Percentiles rank a stretch among this genome's conserved stretches.
Evolutionary conservation across 1,140 invertebrate species (phyloP).

Genomic region (Augochlora pura): DNA sequence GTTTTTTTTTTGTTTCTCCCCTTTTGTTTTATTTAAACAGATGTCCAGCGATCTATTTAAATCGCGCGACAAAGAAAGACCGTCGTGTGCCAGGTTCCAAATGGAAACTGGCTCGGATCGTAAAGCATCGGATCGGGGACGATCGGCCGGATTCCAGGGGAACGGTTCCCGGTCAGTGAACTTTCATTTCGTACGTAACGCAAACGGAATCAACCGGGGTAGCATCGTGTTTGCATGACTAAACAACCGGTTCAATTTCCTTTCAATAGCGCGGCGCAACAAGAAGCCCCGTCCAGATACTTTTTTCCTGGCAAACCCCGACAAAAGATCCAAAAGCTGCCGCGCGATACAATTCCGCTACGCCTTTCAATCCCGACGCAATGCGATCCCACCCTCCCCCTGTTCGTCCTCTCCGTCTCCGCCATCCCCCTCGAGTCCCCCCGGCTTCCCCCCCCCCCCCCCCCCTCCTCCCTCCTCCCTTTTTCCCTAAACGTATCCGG

Average conservation of each 20-base stretch:
- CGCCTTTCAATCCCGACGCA: conserved; percentile 20
- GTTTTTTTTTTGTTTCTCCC: not conserved
- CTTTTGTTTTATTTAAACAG: not conserved
- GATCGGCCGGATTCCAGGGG: conserved; percentile 45
- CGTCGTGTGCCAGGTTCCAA: no score
- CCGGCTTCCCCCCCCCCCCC: no score
- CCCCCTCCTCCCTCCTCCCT: no score
- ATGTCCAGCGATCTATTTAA: conserved; percentile 21
- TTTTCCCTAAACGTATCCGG: not conserved
- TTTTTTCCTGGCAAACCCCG: conserved; percentile 17
- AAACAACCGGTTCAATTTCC: conserved; percentile 48
- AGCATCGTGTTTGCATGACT: conserved; percentile 53
- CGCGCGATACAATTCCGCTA: conserved; percentile 10
- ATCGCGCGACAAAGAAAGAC: not conserved
- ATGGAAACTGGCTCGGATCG: conserved; percentile 27
- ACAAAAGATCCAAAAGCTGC: conserved; percentile 35
- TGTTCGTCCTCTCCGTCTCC: no score
- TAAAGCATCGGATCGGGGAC: conserved; percentile 28
- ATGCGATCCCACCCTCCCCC: not conserved
- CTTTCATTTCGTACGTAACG: conserved; percentile 55
- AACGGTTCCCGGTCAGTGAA: conserved; percentile 36
- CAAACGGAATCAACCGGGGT: conserved; percentile 48
- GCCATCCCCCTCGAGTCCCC: not conserved
- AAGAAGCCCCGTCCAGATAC: conserved; percentile 19
- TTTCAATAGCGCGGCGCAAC: conserved; percentile 41